Base-by-base conservation (phyloP, 2,888 invertebrate species). In the Perithous albicinctus region DNA sequence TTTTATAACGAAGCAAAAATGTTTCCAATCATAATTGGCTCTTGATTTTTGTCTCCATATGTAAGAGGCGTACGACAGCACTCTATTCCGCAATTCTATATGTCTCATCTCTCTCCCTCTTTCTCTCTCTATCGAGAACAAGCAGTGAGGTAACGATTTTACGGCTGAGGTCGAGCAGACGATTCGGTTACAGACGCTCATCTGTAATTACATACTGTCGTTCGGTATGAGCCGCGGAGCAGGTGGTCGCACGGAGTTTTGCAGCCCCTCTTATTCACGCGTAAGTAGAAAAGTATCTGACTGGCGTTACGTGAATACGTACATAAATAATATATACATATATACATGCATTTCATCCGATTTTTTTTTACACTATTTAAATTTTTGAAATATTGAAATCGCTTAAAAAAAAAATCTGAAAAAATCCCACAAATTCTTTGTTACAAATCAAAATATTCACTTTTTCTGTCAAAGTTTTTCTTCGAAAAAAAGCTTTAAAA, bases 171-270 rank as follows among this genome's bases (percentile, higher is more conserved):
- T 66, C 75, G 43, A 46, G 46, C 61, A 41, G 59, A 75, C 80
- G 75, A 76, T 80, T 80, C 64, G 64, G 70, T 80, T 80, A 76
- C 80, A 70, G 43, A 38, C 35, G 46, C 70, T 59, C 75, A 72
- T 70, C 56, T 80, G 80, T 76, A 80, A 80, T 80, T 80, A 66
- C 80, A 76, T 54, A 80, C 75, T 29, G 18, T 35, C 61, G 51
- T 69, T 63, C 74, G 69, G 43, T 43, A 48, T 23, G 38, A 54
- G 29, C 35, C 46, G 20, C 69, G n/a, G n/a, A 64, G 46, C 69
- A 75, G 56, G 54, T 75, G 74, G 23, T 48, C 35, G 29, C 38
- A 51, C 41, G 51, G 18, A 38, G 10, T 51, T 63, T 29, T 69
- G 12, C 4, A 7, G 32, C 56, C 70, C 54, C 23, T n/a, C 51